Conservation (phyloP, 2,113 vertebrate genomes). For the Dipodomys merriami region DNA sequence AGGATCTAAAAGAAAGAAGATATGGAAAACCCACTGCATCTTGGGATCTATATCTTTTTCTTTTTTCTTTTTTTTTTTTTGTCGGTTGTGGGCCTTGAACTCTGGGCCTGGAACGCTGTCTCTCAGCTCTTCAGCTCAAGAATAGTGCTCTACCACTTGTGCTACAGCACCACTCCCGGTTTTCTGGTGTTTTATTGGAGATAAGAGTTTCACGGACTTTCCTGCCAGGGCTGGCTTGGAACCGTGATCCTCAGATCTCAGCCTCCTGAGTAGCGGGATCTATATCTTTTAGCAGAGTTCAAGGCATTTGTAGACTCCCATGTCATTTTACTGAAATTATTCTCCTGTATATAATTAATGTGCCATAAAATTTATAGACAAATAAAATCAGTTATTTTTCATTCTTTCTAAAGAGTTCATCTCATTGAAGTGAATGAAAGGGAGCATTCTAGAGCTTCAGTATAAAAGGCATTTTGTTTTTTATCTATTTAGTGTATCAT, state of each 20-base stretch:
- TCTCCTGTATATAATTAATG: not conserved
- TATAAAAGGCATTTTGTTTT: slow-evolving; percentile 58
- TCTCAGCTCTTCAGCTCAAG: no score
- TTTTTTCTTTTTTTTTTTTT: no score
- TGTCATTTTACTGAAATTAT: not conserved
- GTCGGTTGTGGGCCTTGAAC: no score
- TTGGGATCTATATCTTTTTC: slow-evolving; percentile 94
- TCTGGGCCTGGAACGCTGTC: no score
- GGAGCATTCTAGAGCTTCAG: not conserved
- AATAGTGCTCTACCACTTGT: no score
- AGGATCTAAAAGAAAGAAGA: slow-evolving; percentile 97
- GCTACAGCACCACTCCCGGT: no score
- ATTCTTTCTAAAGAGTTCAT: not conserved
- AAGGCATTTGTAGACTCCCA: not conserved
- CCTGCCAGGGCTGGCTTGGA: no score
- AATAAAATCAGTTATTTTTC: not conserved
- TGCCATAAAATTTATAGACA: no score
- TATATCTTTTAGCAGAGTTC: slow-evolving; percentile 87
- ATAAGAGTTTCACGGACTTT: no score
- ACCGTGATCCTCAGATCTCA: no score
- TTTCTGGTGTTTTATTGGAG: no score
- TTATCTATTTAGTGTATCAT: not conserved
- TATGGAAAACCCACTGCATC: slow-evolving; percentile 99
- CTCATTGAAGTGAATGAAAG: not conserved
- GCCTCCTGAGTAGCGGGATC: slow-evolving; percentile 84